Evolutionary conservation across 2,113 vertebrate species (phyloP), one percentile per base, ranked within the genome.

Genomic region (Cyanoramphus novaezelandiae): DNA sequence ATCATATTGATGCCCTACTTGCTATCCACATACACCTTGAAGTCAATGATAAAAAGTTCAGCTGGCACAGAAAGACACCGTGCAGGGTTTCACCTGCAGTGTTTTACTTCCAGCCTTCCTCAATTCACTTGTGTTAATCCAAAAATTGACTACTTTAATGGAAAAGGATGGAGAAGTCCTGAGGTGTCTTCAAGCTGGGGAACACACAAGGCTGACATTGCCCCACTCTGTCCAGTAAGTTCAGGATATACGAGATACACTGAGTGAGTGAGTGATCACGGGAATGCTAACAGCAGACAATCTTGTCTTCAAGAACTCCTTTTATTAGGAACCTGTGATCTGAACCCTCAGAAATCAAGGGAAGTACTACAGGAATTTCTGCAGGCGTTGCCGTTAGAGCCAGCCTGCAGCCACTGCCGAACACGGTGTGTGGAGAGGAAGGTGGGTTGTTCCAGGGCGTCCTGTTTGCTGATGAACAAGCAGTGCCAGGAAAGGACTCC

Each of bases 381-480:
- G 57, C 21, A 37, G 41, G 12, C 4, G 7, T 1, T 46, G 29
- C 55, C 17, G 7, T 39, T 28, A 16, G 24, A 71, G 57, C 27
- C 5, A 6, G 33, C 9, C 33, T 28, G 37, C 60, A 47, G 64
- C 27, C 0, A 0, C n/a, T 64, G 59, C 39, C 33, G 49, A 63
- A 65, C 44, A 20, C 39, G 27, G 29, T 3, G 3, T 1, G 0
- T 27, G 39, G 62, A 52, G 23, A 14, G 18, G 7, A 71, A 44
- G 12, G 27, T 2, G 17, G 50, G 29, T 44, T 69, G 24, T 20
- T 68, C 33, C 53, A 57, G 31, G 2, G 16, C 83, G 68, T 35
- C 43, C 43, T 43, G 46, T 53, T 25, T 52, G 33, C 47, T 70
- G 15, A 11, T 68, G 17, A 17, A 20, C 21, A 44, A 55, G 33